Conservation (phyloP, 2,797 vertebrate genomes). For the Distichodus sexfasciatus region DNA sequence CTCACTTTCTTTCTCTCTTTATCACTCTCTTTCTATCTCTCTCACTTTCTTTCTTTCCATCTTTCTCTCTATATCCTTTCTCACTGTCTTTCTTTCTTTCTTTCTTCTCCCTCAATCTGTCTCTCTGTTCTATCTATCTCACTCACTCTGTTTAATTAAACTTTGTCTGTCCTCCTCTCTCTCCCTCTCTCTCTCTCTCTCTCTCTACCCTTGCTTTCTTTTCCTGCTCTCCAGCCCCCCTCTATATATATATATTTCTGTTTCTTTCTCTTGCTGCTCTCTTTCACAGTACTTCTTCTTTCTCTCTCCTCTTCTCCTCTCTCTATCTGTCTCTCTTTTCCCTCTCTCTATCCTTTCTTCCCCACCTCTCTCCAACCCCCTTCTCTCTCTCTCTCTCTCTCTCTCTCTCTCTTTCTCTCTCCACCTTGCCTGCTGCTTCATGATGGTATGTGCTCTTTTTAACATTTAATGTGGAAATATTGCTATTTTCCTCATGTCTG, state of each 20-base stretch:
- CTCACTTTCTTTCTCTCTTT: too few relatives aligned
- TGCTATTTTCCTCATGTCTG: slow-evolving; percentile 4
- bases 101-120: neutral
- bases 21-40: neutral
- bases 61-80: neutral
- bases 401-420: slow-evolving; percentile 29
- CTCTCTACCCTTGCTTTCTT: neutral
- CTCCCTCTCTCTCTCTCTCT: slow-evolving; percentile 10
- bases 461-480: slow-evolving; percentile 17
- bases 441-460: slow-evolving; percentile 48
- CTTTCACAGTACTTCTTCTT: neutral
- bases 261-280: neutral
- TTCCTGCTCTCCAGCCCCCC: neutral
- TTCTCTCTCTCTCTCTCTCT: neutral
- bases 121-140: neutral
- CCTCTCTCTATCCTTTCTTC: neutral
- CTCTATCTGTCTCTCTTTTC: neutral
- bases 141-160: slow-evolving; percentile 32
- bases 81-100: neutral
- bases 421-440: slow-evolving; percentile 53
- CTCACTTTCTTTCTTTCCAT: neutral
- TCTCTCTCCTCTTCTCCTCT: neutral
- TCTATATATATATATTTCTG: too few relatives aligned
- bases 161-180: slow-evolving; percentile 41
- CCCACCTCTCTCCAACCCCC: neutral